phyloP scores from a whole-genome alignment of 2,797 vertebrate species.

The Clarias laeviceps region DNA sequence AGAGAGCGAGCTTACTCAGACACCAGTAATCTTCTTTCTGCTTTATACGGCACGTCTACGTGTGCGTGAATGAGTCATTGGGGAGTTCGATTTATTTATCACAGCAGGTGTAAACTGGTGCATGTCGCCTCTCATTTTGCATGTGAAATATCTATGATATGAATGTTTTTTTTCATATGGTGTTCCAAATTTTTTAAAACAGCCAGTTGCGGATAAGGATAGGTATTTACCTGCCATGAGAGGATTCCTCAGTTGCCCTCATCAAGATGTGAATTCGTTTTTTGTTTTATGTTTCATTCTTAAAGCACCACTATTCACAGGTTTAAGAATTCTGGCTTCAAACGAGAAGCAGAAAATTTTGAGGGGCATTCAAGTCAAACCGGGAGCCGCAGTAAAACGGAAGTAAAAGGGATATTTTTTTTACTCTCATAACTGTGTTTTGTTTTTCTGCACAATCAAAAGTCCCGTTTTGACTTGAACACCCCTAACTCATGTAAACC shows the following conservation, averaged over 20 bases:
- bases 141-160: slow-evolving; percentile 23
- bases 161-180: background rate
- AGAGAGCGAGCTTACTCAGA: slow-evolving; percentile 19
- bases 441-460: too few species aligned
- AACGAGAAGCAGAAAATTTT: too few species aligned
- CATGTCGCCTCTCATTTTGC: slow-evolving; percentile 22
- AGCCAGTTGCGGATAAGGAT: background rate
- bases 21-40: slow-evolving; percentile 15
- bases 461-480: too few species aligned
- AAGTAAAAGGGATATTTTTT: too few species aligned
- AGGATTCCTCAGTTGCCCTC: background rate
- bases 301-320: background rate
- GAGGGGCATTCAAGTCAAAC: too few species aligned
- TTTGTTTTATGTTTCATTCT: background rate
- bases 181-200: background rate
- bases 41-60: slow-evolving; percentile 14
- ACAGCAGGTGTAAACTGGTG: slow-evolving; percentile 35
- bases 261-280: background rate
- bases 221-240: background rate
- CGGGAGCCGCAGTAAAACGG: too few species aligned
- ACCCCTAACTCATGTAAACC: background rate
- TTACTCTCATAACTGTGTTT: too few species aligned
- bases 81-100: slow-evolving; percentile 35
- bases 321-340: background rate
- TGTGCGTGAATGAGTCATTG: slow-evolving; percentile 36